Percentiles rank a stretch among this genome's conserved stretches.
Evolutionary conservation across 2,113 vertebrate species (phyloP).

Genomic region (Lepisosteus oculatus): DNA sequence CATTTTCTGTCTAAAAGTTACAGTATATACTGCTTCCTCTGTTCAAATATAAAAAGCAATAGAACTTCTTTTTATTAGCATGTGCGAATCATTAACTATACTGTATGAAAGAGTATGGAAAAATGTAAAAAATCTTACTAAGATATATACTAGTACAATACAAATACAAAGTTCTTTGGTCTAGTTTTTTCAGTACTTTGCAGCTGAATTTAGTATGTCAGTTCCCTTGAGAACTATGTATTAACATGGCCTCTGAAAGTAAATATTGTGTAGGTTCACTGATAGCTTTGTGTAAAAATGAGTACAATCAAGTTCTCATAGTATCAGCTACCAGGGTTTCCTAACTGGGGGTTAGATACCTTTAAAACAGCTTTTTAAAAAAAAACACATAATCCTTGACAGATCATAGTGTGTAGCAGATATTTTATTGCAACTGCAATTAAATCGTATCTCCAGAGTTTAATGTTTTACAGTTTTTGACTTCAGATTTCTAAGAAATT

Average conservation of each 20-base stretch:
- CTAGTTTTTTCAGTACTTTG: constrained; percentile 50
- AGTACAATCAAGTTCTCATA: constrained; percentile 39
- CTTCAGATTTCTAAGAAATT: background rate
- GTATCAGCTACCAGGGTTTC: constrained; percentile 34
- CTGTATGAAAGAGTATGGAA: constrained; percentile 4
- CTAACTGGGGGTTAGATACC: constrained; percentile 35
- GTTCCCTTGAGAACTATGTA: constrained; percentile 32
- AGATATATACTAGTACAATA: constrained; percentile 6
- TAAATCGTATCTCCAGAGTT: constrained; percentile 44
- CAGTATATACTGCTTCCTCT: too few species aligned
- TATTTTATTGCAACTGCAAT: constrained; percentile 55
- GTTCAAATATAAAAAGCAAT: too few species aligned
- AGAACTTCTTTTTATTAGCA: background rate
- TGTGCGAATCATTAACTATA: background rate
- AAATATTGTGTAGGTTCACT: constrained; percentile 38
- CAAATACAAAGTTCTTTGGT: constrained; percentile 20
- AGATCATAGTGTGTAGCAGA: constrained; percentile 33
- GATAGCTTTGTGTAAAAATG: constrained; percentile 41
- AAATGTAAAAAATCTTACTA: constrained; percentile 7
- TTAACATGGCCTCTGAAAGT: constrained; percentile 32
- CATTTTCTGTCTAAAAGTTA: too few species aligned
- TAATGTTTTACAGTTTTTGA: background rate
- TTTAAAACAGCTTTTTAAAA: constrained; percentile 16
- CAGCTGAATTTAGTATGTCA: constrained; percentile 38
- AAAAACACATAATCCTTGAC: constrained; percentile 39